A percentile compares a stretch with the other conserved stretches of the same genome.
These are phyloP conservation scores for Mallateleia sp. DNA, from an alignment of 2,888 invertebrate genomes.

Conservation along the genomic window DNA sequence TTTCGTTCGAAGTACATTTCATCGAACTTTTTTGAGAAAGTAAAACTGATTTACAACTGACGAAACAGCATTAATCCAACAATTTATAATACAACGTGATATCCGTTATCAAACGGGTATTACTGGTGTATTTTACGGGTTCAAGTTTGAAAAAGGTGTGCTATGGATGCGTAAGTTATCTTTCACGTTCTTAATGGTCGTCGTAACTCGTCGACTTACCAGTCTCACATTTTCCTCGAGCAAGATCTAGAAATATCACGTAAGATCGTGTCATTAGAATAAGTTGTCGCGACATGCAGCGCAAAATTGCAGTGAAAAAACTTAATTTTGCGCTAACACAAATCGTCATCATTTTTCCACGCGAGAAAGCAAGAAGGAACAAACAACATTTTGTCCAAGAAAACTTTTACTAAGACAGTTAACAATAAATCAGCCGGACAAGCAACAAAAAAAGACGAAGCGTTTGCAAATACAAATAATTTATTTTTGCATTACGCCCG, in stretches of 20 bases:
- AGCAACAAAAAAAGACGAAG: conserved; percentile 3
- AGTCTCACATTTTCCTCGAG: conserved; percentile 80
- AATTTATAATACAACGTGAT: conserved; percentile 46
- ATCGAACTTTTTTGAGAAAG: conserved; percentile 7
- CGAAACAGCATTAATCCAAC: conserved; percentile 32
- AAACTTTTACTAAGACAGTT: background rate
- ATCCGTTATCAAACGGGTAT: conserved; percentile 39
- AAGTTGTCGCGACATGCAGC: conserved; percentile 35
- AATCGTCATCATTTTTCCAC: conserved; percentile 28
- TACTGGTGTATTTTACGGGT: conserved; percentile 24
- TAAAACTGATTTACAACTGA: conserved; percentile 23
- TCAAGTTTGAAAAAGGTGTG: conserved; percentile 25
- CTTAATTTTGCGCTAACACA: conserved; percentile 16
- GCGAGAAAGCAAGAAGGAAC: background rate
- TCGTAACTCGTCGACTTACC: conserved; percentile 76
- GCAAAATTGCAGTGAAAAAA: conserved; percentile 46
- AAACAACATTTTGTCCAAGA: background rate
- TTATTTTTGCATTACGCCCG: conserved; percentile 6
- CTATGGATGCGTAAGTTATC: conserved; percentile 30
- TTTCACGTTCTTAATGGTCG: conserved; percentile 36
- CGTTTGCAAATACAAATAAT: conserved; percentile 1
- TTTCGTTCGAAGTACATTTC: background rate
- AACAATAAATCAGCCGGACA: conserved; percentile 18
- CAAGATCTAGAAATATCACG: conserved; percentile 78
- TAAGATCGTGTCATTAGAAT: conserved; percentile 69